Conservation (phyloP, 1,140 invertebrate genomes). For the Meloidogyne floridensis region DNA sequence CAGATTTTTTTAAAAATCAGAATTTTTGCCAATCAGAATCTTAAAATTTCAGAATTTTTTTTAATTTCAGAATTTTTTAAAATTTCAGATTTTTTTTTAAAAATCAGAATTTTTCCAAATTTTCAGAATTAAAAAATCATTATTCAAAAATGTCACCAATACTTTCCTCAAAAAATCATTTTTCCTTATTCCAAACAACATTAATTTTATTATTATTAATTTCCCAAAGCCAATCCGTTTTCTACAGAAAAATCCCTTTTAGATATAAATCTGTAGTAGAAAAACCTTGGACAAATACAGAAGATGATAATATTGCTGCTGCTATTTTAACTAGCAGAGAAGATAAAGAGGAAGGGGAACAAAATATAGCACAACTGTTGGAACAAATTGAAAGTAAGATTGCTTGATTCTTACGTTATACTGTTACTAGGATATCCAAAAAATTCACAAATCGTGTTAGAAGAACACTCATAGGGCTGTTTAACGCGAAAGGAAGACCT, state of each 20-base stretch:
- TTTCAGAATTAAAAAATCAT: not conserved
- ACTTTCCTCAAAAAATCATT: not conserved
- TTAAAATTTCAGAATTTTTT: not conserved
- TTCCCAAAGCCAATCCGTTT: not conserved
- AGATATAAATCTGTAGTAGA: constrained; percentile 9
- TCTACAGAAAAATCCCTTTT: constrained; percentile 2
- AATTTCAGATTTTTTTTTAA: too few relatives aligned
- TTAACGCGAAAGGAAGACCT: too few relatives aligned
- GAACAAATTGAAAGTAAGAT: not conserved
- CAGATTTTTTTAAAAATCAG: too few relatives aligned
- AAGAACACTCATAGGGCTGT: too few relatives aligned
- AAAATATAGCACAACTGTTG: not conserved
- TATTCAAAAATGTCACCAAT: not conserved
- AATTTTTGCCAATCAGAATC: too few relatives aligned
- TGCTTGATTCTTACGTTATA: too few relatives aligned
- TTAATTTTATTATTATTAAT: constrained; percentile 3
- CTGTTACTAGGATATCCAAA: too few relatives aligned
- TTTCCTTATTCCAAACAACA: not conserved
- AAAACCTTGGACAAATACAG: constrained; percentile 4
- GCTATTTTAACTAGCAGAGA: not conserved
- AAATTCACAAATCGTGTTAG: too few relatives aligned
- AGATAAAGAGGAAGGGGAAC: not conserved
- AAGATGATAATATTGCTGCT: not conserved
- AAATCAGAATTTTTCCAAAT: not conserved
- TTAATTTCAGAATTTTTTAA: not conserved